Evolutionary conservation across 2,113 vertebrate genomes (phyloP).

Genomic region (Pica pica): DNA sequence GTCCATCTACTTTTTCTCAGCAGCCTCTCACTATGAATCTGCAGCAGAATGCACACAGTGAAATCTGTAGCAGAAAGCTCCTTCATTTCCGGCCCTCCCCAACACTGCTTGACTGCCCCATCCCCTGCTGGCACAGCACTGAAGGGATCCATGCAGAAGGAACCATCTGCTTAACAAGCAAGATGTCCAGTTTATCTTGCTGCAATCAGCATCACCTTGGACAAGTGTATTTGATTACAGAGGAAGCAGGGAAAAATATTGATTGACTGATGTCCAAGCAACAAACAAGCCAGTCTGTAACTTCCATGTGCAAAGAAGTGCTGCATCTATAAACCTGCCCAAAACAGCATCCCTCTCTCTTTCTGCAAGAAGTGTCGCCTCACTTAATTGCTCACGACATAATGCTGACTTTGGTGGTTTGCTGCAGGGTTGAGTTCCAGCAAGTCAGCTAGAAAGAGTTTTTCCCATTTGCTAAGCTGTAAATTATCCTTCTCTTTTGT

Average conservation of each 20-base stretch:
- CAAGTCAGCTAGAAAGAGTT: constrained; percentile 2
- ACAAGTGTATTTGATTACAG: background rate
- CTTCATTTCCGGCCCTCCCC: background rate
- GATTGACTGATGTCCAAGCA: background rate
- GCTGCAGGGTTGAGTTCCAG: constrained; percentile 9
- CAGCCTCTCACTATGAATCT: background rate
- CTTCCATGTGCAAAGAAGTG: background rate
- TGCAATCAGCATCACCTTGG: background rate
- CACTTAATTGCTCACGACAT: background rate
- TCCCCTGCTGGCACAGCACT: background rate
- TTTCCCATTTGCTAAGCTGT: background rate
- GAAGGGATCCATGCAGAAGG: background rate
- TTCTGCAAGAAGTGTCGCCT: background rate
- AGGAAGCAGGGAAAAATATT: background rate
- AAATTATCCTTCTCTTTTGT: constrained; percentile 14
- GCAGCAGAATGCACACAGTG: background rate
- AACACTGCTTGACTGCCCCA: background rate
- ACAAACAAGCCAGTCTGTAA: background rate
- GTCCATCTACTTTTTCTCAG: background rate
- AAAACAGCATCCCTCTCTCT: background rate
- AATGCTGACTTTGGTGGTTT: background rate
- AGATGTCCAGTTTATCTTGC: background rate
- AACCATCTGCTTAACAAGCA: background rate
- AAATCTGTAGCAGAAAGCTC: background rate
- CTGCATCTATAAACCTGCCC: background rate